phyloP scores from a whole-genome alignment of 2,797 vertebrate species.

The Allobates femoralis region DNA sequence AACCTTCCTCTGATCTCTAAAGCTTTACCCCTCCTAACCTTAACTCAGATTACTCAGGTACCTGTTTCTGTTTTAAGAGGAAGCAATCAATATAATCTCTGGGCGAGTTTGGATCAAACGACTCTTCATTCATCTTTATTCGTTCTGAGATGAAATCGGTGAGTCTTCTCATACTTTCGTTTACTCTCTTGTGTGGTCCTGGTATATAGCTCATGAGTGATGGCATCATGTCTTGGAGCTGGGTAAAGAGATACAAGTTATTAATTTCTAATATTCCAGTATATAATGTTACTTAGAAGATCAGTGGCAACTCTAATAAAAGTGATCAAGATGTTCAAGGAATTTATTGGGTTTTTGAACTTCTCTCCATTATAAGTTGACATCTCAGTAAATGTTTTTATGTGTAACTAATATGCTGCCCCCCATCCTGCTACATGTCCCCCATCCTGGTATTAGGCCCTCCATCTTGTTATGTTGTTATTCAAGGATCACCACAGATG shows the following conservation, averaged over 20 bases:
- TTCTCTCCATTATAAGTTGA: too few relatives aligned
- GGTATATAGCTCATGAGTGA: slow-evolving; percentile 27
- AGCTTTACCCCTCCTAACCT: too few relatives aligned
- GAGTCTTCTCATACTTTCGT: background rate
- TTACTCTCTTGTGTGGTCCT: slow-evolving; percentile 20
- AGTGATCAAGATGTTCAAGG: too few relatives aligned
- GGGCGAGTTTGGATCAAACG: slow-evolving; percentile 29
- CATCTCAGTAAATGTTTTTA: too few relatives aligned
- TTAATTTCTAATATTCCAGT: background rate
- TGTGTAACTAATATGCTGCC: too few relatives aligned
- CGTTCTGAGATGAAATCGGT: background rate
- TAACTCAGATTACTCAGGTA: background rate
- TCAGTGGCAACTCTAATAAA: too few relatives aligned
- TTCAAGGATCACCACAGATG: too few relatives aligned
- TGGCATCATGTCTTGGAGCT: slow-evolving; percentile 36
- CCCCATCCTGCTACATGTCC: too few relatives aligned
- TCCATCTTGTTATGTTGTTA: too few relatives aligned
- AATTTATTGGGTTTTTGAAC: too few relatives aligned
- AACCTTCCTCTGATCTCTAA: background rate
- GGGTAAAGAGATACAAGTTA: background rate
- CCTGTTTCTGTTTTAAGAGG: slow-evolving; percentile 24
- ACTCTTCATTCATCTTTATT: slow-evolving; percentile 26
- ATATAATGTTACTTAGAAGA: background rate
- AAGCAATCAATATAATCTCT: slow-evolving; percentile 41
- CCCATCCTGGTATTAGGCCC: too few relatives aligned